Evolutionary conservation across 2,888 invertebrate genomes (phyloP).

Genomic region (Eupithecia vulgata): DNA sequence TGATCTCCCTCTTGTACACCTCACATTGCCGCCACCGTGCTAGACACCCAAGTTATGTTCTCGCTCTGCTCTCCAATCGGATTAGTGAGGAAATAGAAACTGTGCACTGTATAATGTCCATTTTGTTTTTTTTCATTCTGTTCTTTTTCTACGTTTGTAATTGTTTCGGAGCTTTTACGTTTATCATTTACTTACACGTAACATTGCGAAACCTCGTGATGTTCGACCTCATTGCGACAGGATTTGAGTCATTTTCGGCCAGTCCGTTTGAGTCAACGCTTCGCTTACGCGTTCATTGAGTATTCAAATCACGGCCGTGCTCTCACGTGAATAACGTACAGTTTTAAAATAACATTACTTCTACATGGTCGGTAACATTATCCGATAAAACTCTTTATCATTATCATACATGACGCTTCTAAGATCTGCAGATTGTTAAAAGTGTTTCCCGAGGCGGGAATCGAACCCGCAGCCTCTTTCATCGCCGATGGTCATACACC

Average conservation of each 20-base stretch:
- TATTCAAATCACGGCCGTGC: slow-evolving; percentile 38
- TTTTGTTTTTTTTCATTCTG: background rate
- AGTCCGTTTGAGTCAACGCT: slow-evolving; percentile 21
- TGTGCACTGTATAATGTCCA: background rate
- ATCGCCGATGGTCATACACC: background rate
- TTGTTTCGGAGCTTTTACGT: background rate
- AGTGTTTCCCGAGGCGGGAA: background rate
- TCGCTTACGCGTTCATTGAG: slow-evolving; percentile 30
- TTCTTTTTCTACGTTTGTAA: background rate
- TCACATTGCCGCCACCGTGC: no score
- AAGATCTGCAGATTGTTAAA: background rate
- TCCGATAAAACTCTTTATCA: background rate
- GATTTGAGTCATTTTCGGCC: slow-evolving; percentile 37
- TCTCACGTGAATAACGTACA: slow-evolving; percentile 39
- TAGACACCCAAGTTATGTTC: background rate
- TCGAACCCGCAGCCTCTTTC: background rate
- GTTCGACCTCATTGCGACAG: slow-evolving; percentile 30
- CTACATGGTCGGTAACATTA: background rate
- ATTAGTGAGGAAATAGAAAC: background rate
- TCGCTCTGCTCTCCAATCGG: background rate
- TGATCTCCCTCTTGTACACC: no score
- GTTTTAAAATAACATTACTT: slow-evolving; percentile 35
- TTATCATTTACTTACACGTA: background rate
- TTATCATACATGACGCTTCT: no score
- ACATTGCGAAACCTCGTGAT: slow-evolving; percentile 6